Percentiles rank a stretch among this genome's conserved stretches.
Evolutionary conservation across 2,888 invertebrate species (phyloP).

Genomic region (Tetramorium bicarinatum): DNA sequence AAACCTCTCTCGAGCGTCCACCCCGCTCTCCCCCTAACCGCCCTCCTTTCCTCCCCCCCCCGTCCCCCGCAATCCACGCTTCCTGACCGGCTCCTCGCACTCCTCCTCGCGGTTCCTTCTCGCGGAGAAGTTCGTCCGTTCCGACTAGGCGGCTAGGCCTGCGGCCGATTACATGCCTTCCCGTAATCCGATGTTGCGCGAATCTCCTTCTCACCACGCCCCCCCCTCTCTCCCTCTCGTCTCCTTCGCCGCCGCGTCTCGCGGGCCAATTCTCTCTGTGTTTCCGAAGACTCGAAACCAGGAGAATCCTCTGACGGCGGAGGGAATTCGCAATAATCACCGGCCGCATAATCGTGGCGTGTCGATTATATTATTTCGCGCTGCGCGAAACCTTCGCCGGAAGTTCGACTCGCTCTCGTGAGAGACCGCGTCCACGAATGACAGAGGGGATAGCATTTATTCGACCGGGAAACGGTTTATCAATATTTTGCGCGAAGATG

Average conservation of each 20-base stretch:
- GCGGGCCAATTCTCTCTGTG: conserved; percentile 62
- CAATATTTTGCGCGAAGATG: not conserved
- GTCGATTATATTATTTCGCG: conserved; percentile 50
- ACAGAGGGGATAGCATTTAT: not conserved
- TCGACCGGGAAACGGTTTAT: not conserved
- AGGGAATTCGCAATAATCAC: conserved; percentile 56
- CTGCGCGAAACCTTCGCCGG: not conserved
- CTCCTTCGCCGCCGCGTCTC: conserved; percentile 47
- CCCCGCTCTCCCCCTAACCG: conserved; percentile 56
- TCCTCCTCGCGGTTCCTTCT: conserved; percentile 72
- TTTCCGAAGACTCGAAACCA: conserved; percentile 65
- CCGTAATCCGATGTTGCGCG: conserved; percentile 83
- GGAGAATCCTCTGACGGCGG: conserved; percentile 58
- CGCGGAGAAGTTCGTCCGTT: conserved; percentile 77
- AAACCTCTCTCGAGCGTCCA: conserved; percentile 76
- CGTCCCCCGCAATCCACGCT: conserved; percentile 58
- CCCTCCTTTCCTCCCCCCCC: conserved; percentile 28
- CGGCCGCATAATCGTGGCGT: conserved; percentile 50
- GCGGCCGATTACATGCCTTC: conserved; percentile 84
- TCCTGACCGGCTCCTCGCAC: conserved; percentile 65
- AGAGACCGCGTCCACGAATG: not conserved
- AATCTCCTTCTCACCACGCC: conserved; percentile 78
- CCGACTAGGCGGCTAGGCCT: conserved; percentile 80
- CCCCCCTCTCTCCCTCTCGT: not conserved
- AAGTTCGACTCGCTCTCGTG: not conserved